Percentiles rank a stretch among this genome's conserved stretches.
These are phyloP conservation scores for Leptonema lineaticorne DNA, from an alignment of 1,140 invertebrate genomes.

Conservation along the genomic window DNA sequence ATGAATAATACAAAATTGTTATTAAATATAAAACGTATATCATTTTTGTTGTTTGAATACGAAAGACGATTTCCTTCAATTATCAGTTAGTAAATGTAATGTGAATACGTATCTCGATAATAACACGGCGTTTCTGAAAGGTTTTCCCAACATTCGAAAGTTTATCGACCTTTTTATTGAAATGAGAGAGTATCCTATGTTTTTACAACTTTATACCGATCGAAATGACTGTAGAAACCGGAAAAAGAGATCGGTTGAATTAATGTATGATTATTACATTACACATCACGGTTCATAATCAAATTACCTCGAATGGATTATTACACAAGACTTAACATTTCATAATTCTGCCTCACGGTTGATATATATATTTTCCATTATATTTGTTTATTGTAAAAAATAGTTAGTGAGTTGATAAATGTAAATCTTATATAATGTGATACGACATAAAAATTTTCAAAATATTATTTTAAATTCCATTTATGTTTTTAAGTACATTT, in stretches of 20 bases:
- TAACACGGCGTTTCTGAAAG: background rate
- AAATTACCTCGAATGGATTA: conserved; percentile 8
- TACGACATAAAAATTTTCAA: too few species aligned
- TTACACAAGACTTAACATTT: background rate
- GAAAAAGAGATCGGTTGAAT: conserved; percentile 13
- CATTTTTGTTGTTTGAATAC: too few species aligned
- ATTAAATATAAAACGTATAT: too few species aligned
- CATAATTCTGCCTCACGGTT: background rate
- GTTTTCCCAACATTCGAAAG: background rate
- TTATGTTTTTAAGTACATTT: too few species aligned
- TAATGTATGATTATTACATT: conserved; percentile 9
- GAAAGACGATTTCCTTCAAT: background rate
- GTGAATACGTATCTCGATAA: background rate
- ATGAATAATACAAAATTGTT: too few species aligned
- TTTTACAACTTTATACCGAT: background rate
- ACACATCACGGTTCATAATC: conserved; percentile 6
- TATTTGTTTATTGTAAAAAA: too few species aligned
- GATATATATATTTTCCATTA: too few species aligned
- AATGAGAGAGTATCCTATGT: background rate
- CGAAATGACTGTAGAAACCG: background rate
- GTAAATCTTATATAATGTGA: too few species aligned
- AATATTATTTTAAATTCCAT: too few species aligned
- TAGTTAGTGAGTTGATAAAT: too few species aligned
- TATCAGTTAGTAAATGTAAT: background rate
- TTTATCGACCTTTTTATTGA: conserved; percentile 11